These are phyloP conservation scores for Xenopus tropicalis DNA, from an alignment of 2,113 vertebrate genomes.

Conservation along the genomic window UCB_Xtro_10.0 CM004443.2:119603001-119603500, in stretches of 20 bases:
- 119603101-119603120: not conserved
- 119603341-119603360: no score
- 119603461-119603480: no score
- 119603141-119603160: not conserved
- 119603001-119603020: not conserved
- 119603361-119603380: no score
- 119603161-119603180: not conserved
- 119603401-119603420: no score
- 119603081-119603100: not conserved
- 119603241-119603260: not conserved
- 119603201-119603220: not conserved
- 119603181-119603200: not conserved
- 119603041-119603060: not conserved
- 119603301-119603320: not conserved
- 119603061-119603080: not conserved
- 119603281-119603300: no score
- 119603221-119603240: not conserved
- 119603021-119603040: constrained; percentile 9
- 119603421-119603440: no score
- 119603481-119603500: no score
- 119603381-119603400: no score
- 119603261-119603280: not conserved
- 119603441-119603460: no score
- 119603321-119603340: no score
- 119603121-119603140: not conserved